phyloP scores from a whole-genome alignment of 1,140 invertebrate species.

The Scaptomyza montana region DNA sequence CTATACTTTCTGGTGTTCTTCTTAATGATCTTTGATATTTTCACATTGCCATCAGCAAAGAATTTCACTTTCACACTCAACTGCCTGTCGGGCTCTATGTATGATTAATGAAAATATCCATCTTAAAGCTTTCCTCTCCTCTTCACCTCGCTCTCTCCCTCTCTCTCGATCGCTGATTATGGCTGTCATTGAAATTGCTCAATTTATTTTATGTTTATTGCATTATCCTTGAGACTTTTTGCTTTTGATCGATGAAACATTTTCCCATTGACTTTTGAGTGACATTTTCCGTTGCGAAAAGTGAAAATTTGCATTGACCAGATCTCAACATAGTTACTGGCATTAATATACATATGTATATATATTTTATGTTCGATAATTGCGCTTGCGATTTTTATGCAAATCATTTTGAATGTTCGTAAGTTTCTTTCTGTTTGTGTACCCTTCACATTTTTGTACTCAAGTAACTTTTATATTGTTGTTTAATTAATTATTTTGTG shows the following conservation, averaged over 20 bases:
- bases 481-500: constrained; percentile 43
- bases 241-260: constrained; percentile 61
- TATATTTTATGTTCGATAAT: constrained; percentile 3
- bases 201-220: constrained; percentile 49
- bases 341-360: constrained; percentile 8
- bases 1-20: constrained; percentile 1
- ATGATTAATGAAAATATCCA: constrained; percentile 44
- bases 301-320: constrained; percentile 46
- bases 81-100: constrained; percentile 13
- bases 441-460: constrained; percentile 53
- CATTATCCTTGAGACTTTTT: constrained; percentile 28
- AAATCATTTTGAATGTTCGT: constrained; percentile 46
- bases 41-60: constrained; percentile 30
- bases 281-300: constrained; percentile 78
- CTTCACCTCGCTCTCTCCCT: too few relatives aligned
- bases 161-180: constrained; percentile 4
- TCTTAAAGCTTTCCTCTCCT: neutral
- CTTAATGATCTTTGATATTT: constrained; percentile 9
- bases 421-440: constrained; percentile 19
- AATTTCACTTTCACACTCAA: constrained; percentile 68
- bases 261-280: constrained; percentile 72
- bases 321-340: constrained; percentile 1
- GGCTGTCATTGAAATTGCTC: constrained; percentile 56
- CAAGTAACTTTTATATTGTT: too few relatives aligned
- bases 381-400: constrained; percentile 34